Percentiles rank a stretch among this genome's conserved stretches.
phyloP scores from a whole-genome alignment of 2,888 invertebrate species.

The Seira musarum region DNA sequence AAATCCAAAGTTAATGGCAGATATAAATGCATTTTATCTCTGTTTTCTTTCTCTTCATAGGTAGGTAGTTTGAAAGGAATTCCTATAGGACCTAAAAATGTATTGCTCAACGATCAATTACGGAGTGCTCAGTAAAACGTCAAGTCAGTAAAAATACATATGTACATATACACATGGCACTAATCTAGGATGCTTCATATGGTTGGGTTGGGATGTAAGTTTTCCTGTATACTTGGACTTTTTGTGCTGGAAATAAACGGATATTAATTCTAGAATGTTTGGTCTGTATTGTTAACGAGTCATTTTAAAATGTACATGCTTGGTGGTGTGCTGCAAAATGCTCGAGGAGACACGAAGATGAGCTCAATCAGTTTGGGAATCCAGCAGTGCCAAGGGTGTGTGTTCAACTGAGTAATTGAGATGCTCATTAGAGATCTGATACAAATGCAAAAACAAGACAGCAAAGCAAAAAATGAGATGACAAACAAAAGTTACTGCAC shows the following conservation, averaged over 20 bases:
- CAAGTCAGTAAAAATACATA: not conserved
- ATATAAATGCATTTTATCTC: not conserved
- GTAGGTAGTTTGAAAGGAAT: not conserved
- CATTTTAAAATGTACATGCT: not conserved
- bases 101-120: not conserved
- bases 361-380: constrained; percentile 12
- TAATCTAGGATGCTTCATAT: not conserved
- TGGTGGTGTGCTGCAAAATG: not conserved
- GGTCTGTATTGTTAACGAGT: not conserved
- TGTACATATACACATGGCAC: not conserved
- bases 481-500: constrained; percentile 4
- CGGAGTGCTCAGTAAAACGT: not conserved
- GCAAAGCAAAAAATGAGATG: constrained; percentile 3
- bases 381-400: constrained; percentile 3
- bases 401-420: constrained; percentile 31
- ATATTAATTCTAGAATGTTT: too few species aligned
- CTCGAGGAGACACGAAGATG: constrained; percentile 8
- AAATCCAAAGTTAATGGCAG: not conserved
- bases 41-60: not conserved
- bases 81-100: not conserved
- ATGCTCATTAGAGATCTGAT: constrained; percentile 23
- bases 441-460: constrained; percentile 13
- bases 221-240: not conserved
- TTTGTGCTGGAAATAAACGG: not conserved
- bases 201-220: not conserved